These are phyloP conservation scores for Oryzias woworae DNA, from an alignment of 2,113 vertebrate species.

Conservation along the genomic window DNA sequence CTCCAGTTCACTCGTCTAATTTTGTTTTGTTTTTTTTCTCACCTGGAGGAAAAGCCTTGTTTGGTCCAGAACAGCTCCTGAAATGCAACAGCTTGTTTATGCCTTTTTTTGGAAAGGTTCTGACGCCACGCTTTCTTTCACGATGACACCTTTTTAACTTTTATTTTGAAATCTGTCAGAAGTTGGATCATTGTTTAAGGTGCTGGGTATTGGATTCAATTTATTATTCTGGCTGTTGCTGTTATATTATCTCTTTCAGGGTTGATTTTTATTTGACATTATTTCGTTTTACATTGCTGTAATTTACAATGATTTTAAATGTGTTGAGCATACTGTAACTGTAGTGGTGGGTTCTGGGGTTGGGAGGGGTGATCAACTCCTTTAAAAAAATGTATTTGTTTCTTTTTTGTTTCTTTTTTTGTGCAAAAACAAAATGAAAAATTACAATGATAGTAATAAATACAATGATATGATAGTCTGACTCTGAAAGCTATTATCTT, in stretches of 20 bases:
- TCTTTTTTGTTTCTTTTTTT: constrained; percentile 64
- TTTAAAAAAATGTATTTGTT: constrained; percentile 68
- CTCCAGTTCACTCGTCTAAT: constrained; percentile 42
- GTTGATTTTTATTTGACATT: constrained; percentile 73
- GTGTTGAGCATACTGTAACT: constrained; percentile 76
- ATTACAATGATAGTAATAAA: constrained; percentile 78
- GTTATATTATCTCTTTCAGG: constrained; percentile 77
- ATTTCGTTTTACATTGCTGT: constrained; percentile 76
- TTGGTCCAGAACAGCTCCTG: constrained; percentile 23
- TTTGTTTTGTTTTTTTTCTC: constrained; percentile 1
- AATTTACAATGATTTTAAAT: constrained; percentile 77
- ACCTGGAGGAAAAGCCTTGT: constrained; percentile 18
- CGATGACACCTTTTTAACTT: constrained; percentile 52
- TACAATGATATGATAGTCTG: constrained; percentile 66
- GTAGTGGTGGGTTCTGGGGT: constrained; percentile 72
- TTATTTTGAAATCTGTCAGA: constrained; percentile 61
- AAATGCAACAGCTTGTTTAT: constrained; percentile 21
- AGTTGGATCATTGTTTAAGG: constrained; percentile 74
- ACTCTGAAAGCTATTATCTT: constrained; percentile 25
- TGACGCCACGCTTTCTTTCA: constrained; percentile 60
- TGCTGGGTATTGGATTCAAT: constrained; percentile 76
- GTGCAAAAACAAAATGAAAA: constrained; percentile 76
- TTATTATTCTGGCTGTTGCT: constrained; percentile 75
- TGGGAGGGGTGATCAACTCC: constrained; percentile 66
- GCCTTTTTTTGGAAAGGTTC: constrained; percentile 3